Base-by-base conservation (phyloP, 2,888 invertebrate genomes). In the Euclidia mi region DNA sequence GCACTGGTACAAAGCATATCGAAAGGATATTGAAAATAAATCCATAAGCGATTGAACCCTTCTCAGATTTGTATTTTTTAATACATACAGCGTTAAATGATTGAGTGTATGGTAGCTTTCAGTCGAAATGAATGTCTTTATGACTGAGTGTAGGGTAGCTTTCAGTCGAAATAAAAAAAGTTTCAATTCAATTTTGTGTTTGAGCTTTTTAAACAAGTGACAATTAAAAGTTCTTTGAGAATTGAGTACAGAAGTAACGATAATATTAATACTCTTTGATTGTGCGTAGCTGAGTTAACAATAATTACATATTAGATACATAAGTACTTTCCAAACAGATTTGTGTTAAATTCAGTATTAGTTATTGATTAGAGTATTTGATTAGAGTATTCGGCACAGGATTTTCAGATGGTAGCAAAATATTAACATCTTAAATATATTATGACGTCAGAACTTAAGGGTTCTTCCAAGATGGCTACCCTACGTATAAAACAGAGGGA, bases 1-100 rank as follows among this genome's bases (percentile, higher is more conserved):
- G 65, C 64, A 44, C 61, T 70, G 43, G 57, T 65, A 71, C 55
- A 56, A 70, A 71, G 52, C 50, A 40, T 70, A 44, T 55, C 38
- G 40, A 56, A 67, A 58, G n/a, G n/a, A n/a, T n/a, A n/a, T n/a
- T n/a, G n/a, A n/a, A n/a, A n/a, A n/a, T n/a, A n/a, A n/a, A n/a
- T n/a, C n/a, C n/a, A n/a, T n/a, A n/a, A 57, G 52, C 44, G 50
- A 53, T 70, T 53, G 57, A 60, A 44, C 60, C 9, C 20, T 10
- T 37, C 11, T n/a, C 4, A 14, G 17, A 25, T 45, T 53, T 53
- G 20, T 14, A 48, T 46, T 46, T 28, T 35, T 15, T 10, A 41
- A 10, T 46, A 29, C 12, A 10, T 37, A 47, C 9, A 42, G n/a
- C n/a, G n/a, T n/a, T n/a, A n/a, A n/a, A 38, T 25, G n/a, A 17